Conservation (phyloP, 2,888 invertebrate species). For the Hirtodrosophila cameraria region DNA sequence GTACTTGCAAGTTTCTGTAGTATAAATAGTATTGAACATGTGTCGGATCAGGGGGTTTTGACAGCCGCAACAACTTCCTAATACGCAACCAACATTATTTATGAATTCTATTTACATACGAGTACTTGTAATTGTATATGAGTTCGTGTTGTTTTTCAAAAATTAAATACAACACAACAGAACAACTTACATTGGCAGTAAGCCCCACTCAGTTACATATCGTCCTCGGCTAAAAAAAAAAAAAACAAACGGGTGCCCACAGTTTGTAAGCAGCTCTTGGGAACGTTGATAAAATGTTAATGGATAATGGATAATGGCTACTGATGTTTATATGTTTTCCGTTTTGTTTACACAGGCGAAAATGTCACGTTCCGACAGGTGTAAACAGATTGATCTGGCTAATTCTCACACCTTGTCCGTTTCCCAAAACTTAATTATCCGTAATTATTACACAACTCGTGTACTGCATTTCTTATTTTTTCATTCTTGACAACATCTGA, state of each 20-base stretch:
- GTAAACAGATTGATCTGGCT: slow-evolving; percentile 26
- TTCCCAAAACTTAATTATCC: slow-evolving; percentile 40
- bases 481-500: slow-evolving; percentile 7
- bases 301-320: slow-evolving; percentile 42
- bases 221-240: slow-evolving; percentile 29
- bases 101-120: slow-evolving; percentile 53
- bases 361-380: slow-evolving; percentile 51
- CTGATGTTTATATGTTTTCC: slow-evolving; percentile 15
- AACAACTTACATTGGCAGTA: slow-evolving; percentile 4
- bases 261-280: neutral
- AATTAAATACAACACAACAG: neutral
- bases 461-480: too few relatives aligned
- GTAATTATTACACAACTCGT: slow-evolving; percentile 37
- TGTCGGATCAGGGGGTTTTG: slow-evolving; percentile 31
- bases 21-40: slow-evolving; percentile 34
- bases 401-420: slow-evolving; percentile 50
- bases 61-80: slow-evolving; percentile 65
- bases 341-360: slow-evolving; percentile 38
- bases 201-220: slow-evolving; percentile 10
- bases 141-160: slow-evolving; percentile 34
- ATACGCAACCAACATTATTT: slow-evolving; percentile 66
- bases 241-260: neutral
- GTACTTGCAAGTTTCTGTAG: too few relatives aligned
- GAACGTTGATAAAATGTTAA: slow-evolving; percentile 69
- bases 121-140: slow-evolving; percentile 5